Evolutionary conservation across 2,113 vertebrate species (phyloP).

Genomic region (Odontophorus gujanensis): DNA sequence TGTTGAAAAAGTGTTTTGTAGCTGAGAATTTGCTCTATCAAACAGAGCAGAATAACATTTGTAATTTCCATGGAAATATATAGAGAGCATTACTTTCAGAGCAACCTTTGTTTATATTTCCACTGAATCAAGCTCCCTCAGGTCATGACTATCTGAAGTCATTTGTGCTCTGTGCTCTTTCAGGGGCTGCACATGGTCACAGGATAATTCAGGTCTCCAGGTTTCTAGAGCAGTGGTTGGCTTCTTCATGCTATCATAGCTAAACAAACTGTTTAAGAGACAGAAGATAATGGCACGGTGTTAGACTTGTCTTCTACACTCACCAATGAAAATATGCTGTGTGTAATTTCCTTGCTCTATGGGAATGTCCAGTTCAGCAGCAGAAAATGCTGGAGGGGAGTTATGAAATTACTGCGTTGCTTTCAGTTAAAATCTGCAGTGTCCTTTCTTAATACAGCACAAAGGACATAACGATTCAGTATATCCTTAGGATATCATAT

Average conservation of each 20-base stretch:
- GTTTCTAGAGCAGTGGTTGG: background rate
- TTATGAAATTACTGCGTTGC: background rate
- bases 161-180: background rate
- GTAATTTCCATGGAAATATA: too few relatives aligned
- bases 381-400: background rate
- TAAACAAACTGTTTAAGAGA: background rate
- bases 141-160: background rate
- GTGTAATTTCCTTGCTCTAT: background rate
- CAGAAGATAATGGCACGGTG: background rate
- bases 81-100: too few relatives aligned
- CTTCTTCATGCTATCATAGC: background rate
- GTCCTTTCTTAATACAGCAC: background rate
- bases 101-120: background rate
- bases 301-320: background rate
- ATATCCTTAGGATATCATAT: background rate
- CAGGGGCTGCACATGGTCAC: background rate
- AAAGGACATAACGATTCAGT: background rate
- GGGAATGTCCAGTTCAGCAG: background rate
- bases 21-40: too few relatives aligned
- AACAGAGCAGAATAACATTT: too few relatives aligned
- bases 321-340: accelerated
- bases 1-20: too few relatives aligned
- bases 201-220: background rate
- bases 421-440: background rate
- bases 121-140: background rate